phyloP scores from a whole-genome alignment of 2,797 vertebrate species.

The Selene dorsalis region DNA sequence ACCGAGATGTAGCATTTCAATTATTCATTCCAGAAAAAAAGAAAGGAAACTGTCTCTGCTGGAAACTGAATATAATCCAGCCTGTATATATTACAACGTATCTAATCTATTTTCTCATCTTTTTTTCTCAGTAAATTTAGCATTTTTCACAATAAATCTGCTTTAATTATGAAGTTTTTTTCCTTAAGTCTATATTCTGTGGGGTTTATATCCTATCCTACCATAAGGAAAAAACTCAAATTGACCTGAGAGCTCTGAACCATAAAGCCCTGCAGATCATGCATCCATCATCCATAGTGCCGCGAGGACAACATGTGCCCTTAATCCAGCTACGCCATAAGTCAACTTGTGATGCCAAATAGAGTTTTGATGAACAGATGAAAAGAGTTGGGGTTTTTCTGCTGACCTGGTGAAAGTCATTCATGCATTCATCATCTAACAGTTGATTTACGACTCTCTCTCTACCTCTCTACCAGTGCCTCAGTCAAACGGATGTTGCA shows the following conservation, averaged over 20 bases:
- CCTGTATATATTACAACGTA: too few relatives aligned
- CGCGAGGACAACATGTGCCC: constrained; percentile 17
- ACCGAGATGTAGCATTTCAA: background rate
- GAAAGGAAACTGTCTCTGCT: too few relatives aligned
- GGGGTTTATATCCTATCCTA: background rate
- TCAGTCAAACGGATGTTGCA: background rate
- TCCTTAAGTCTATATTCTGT: background rate
- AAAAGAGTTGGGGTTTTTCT: constrained; percentile 27
- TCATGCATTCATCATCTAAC: constrained; percentile 22
- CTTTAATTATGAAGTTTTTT: background rate
- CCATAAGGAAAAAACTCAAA: background rate
- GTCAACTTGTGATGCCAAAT: constrained; percentile 44
- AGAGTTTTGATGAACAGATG: constrained; percentile 48
- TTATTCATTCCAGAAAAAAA: background rate
- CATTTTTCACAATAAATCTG: background rate
- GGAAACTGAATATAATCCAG: too few relatives aligned
- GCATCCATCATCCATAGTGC: constrained; percentile 41
- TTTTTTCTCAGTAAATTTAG: background rate
- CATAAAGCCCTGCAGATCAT: constrained; percentile 20
- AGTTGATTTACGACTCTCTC: constrained; percentile 40
- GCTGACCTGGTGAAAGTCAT: constrained; percentile 53
- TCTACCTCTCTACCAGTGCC: background rate
- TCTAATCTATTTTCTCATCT: background rate
- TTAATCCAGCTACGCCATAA: constrained; percentile 28
- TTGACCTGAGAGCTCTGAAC: constrained; percentile 13